Base-by-base conservation (phyloP, 2,797 vertebrate species). In the Epinephelus awoara region DNA sequence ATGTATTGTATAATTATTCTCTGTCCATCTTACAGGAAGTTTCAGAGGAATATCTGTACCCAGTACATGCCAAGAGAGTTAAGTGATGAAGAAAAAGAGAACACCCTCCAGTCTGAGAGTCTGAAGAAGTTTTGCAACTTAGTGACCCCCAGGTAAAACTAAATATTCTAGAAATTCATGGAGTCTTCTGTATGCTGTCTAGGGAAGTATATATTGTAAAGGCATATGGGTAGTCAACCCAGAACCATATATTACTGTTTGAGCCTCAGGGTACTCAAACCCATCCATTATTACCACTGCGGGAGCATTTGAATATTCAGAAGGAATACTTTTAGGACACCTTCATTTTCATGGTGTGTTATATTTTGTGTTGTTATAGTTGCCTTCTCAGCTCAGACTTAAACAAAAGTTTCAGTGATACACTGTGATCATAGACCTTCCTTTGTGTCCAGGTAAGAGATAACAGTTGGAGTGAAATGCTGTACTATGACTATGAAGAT, bases 11-110 rank as follows among this genome's bases (percentile, higher is more conserved):
- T 38, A n/a, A 56, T 17, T 9, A 42, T 18, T 13, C 51, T 71
- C 19, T 68, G 15, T 76, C 2, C 5, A 18, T 67, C 75, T 90
- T 76, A 51, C 77, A 99, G 98, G 97, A 92, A 72, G 38, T 91
- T 91, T 89, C 95, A 90, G 66, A 95, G 83, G 93, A 98, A 98
- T 71, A 92, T 92, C 78, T 93, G 84, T 23, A 97, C 91, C 0
- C 96, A 99, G 77, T 98, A 97, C 79, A 79, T 78, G 38, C 88
- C 97, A 56, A 95, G 95, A 85, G 90, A 96, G 85, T 87, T 97
- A 46, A 92, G 90, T 51, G 70, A 93, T 10, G 91, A 96, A 77
- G 96, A 97, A 75, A 95, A 79, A 86, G 88, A 95, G 29, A 66
- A 23, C 1, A 70, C 85, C 29, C 72, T 95, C 78, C 90, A 94